A percentile compares a stretch with the other conserved stretches of the same genome.
These are phyloP conservation scores for Hozukius guyotensis DNA, from an alignment of 2,797 vertebrate species.

Conservation along the genomic window DNA sequence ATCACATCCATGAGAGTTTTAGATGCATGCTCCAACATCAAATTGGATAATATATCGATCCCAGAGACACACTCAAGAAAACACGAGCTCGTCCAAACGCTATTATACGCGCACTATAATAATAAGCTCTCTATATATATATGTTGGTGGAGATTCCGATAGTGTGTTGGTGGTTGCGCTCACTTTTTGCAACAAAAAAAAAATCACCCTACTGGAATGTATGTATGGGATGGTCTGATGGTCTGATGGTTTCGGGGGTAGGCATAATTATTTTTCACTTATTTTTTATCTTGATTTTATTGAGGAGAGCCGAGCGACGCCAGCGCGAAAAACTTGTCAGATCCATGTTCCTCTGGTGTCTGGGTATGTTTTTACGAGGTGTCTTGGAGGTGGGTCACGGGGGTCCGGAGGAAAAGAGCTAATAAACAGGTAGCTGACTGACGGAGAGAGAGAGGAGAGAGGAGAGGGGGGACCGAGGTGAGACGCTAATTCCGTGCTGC, in stretches of 20 bases:
- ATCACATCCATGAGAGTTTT: constrained; percentile 47
- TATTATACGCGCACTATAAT: constrained; percentile 54
- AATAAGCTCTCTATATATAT: constrained; percentile 28
- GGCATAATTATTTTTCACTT: constrained; percentile 93
- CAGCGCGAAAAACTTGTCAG: constrained; percentile 74
- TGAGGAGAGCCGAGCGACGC: constrained; percentile 82
- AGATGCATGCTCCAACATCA: constrained; percentile 52
- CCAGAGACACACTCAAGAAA: constrained; percentile 67
- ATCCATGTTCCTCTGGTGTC: constrained; percentile 82
- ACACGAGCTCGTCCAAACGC: constrained; percentile 48
- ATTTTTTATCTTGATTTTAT: constrained; percentile 99
- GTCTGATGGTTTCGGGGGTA: constrained; percentile 82
- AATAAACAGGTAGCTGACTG: constrained; percentile 87
- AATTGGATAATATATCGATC: constrained; percentile 76
- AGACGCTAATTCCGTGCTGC: constrained; percentile 85
- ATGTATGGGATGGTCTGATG: constrained; percentile 69
- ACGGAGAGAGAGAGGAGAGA: neutral
- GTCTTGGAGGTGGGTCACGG: constrained; percentile 88
- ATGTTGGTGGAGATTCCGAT: constrained; percentile 63
- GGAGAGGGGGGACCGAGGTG: constrained; percentile 84
- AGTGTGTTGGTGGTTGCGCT: no score
- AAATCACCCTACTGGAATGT: constrained; percentile 80
- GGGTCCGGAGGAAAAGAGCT: constrained; percentile 89
- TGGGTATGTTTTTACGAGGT: constrained; percentile 94
- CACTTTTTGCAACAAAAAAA: constrained; percentile 26